A percentile compares a stretch with the other conserved stretches of the same genome.
phyloP scores from a whole-genome alignment of 2,888 invertebrate species.

The Nomada flava region DNA sequence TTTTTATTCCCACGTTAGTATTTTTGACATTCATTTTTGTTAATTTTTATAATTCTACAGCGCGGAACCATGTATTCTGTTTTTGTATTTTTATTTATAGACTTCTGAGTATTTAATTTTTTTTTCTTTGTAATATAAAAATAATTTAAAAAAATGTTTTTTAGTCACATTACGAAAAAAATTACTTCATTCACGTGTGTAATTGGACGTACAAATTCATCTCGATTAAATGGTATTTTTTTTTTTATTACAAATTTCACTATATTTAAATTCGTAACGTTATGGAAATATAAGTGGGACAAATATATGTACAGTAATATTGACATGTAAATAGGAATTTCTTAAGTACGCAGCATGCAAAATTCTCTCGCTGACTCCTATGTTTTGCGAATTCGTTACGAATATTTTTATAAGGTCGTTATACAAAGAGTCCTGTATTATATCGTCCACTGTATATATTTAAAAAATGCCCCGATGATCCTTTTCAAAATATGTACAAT shows the following conservation, averaged over 20 bases:
- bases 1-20: constrained; percentile 6
- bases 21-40: too few species aligned
- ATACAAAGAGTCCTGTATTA: neutral
- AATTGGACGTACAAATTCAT: neutral
- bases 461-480: neutral
- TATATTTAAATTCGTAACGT: neutral
- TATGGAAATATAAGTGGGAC: neutral
- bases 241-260: constrained; percentile 4
- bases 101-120: neutral
- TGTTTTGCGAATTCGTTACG: constrained; percentile 6
- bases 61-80: too few species aligned
- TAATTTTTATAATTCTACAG: too few species aligned
- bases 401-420: neutral
- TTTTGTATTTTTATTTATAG: too few species aligned
- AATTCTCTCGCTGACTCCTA: neutral
- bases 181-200: neutral
- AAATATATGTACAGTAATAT: constrained; percentile 26
- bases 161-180: neutral
- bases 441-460: neutral
- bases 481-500: neutral
- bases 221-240: neutral
- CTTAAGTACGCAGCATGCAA: neutral
- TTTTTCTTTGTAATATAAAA: neutral
- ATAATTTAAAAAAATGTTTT: neutral
- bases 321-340: constrained; percentile 25